Evolutionary conservation across 2,797 vertebrate species (phyloP).

Genomic region (Semotilus atromaculatus): DNA sequence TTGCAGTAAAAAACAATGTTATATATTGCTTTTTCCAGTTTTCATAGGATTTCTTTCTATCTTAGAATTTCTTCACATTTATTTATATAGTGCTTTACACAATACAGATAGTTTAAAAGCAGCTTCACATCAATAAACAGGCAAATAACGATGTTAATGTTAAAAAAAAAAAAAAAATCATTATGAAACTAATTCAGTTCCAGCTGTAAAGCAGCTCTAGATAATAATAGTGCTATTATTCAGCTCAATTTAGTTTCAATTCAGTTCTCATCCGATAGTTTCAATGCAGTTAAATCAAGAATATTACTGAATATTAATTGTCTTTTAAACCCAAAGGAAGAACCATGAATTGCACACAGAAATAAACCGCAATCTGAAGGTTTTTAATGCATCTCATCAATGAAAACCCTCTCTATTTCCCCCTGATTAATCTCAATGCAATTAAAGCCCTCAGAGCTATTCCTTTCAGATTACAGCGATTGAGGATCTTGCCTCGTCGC

Average conservation of each 20-base stretch:
- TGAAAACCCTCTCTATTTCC: background rate
- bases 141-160: no score
- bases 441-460: background rate
- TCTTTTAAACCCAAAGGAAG: background rate
- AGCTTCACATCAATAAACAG: background rate
- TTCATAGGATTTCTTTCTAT: no score
- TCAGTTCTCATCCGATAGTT: background rate
- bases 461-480: background rate
- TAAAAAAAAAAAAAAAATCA: background rate
- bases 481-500: background rate
- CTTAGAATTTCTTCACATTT: no score
- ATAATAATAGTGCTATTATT: background rate
- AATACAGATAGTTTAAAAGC: background rate
- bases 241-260: background rate
- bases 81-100: background rate
- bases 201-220: background rate
- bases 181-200: background rate
- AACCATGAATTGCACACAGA: background rate
- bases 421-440: background rate
- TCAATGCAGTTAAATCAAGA: background rate
- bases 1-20: background rate
- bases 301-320: background rate
- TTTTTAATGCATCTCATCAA: background rate
- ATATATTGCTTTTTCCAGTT: no score
- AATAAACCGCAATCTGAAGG: background rate